Evolutionary conservation across 2,113 vertebrate species (phyloP).

Genomic region (Pterophyllum scalare): DNA sequence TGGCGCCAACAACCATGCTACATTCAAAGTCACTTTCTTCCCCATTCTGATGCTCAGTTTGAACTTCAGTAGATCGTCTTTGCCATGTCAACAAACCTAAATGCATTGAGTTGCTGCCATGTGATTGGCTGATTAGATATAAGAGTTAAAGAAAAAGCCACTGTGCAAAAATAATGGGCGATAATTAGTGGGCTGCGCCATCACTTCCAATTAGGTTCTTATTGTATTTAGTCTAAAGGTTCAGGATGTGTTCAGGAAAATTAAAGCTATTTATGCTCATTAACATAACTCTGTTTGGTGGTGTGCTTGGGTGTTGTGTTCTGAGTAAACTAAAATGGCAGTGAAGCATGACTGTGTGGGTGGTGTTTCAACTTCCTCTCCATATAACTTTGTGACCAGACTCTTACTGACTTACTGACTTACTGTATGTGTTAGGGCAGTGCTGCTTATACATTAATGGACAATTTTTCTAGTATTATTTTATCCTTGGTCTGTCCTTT

Average conservation of each 20-base stretch:
- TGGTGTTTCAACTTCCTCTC: background rate
- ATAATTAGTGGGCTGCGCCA: background rate
- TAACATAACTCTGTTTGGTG: conserved; percentile 10
- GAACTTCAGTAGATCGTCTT: background rate
- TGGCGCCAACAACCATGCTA: background rate
- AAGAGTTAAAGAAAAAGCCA: background rate
- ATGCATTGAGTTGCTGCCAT: background rate
- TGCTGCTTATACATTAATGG: background rate
- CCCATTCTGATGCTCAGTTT: background rate
- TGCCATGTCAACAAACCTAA: background rate
- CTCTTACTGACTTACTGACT: background rate
- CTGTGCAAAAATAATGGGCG: background rate
- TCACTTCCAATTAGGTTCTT: conserved; percentile 11
- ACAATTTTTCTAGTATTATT: background rate
- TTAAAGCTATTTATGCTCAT: background rate
- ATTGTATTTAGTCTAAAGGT: conserved; percentile 22
- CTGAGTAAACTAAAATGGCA: background rate
- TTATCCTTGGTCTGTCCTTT: background rate
- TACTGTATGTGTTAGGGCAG: background rate
- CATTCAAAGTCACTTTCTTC: background rate
- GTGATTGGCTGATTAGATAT: background rate
- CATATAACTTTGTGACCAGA: background rate
- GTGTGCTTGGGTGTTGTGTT: background rate
- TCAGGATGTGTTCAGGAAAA: conserved; percentile 18
- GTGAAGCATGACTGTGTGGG: background rate